Evolutionary conservation across 2,113 vertebrate genomes (phyloP), one percentile per base, ranked within the genome.

Genomic region (Anthoscopus minutus): DNA sequence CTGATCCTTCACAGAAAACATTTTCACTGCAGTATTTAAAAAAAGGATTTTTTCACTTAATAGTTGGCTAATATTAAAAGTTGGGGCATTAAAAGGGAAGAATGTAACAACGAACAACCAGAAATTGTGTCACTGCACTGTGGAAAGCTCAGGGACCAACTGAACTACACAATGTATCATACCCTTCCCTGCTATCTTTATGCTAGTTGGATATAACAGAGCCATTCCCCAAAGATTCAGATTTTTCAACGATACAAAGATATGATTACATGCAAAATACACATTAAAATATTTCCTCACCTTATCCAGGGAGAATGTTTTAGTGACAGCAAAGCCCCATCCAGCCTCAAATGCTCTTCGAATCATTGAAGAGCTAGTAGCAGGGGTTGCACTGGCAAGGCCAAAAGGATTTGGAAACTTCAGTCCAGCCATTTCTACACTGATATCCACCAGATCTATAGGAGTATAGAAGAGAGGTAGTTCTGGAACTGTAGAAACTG

Each of bases 271-370:
- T 57, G 44, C 35, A 54, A 67, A 93, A 81, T 4, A 30, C 2
- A 21, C 38, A n/a, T 77, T 72, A 38, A 92, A 89, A 61, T 48
- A 64, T 53, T 71, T 93, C 69, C 80, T 96, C 80, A 97, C 96
- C 98, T 99, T 99, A 96, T 99, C 98, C 89, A 99, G 97, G 61
- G 98, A 98, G 94, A 99, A 99, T 0, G 99, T 99, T 97, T 99
- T 99, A 86, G 99, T 99, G 88, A 99, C 94, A 88, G 99, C 98
- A 80, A 99, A 99, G 67, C 98, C 98, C 99, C 99, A 99, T 48
- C 99, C 99, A 73, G 99, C 98, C 92, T 99, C 98, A 96, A 99
- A 99, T 38, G 98, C 98, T 97, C 99, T 98, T 87, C 98, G 98
- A 93, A 99, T 99, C 99, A 99, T 99, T 35, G 99, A 95, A 13